phyloP scores from a whole-genome alignment of 2,797 vertebrate genomes.

The Propithecus perrieri region DNA sequence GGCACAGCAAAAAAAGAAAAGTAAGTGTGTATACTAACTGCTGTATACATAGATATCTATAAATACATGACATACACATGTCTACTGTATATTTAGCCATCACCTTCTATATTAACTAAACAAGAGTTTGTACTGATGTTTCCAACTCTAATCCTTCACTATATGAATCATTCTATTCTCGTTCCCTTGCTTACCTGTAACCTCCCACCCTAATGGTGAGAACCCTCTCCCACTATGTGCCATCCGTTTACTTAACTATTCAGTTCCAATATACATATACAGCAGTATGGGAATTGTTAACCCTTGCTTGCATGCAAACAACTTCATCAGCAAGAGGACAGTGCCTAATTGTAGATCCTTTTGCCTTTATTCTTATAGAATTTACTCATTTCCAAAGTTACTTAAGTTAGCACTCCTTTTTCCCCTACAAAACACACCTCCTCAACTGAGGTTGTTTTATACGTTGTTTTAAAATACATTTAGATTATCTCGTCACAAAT shows the following conservation, averaged over 20 bases:
- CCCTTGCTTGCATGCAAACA: background rate
- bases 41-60: background rate
- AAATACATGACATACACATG: background rate
- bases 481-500: background rate
- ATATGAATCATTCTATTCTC: background rate
- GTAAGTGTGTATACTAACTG: background rate
- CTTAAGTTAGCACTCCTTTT: background rate
- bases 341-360: background rate
- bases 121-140: background rate
- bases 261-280: too few relatives aligned
- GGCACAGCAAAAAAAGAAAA: background rate
- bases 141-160: background rate
- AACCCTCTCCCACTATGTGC: background rate
- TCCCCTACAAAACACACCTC: too few relatives aligned
- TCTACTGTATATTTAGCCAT: background rate
- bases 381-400: background rate
- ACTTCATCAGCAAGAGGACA: background rate
- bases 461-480: background rate
- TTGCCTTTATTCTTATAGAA: background rate
- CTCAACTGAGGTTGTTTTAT: background rate
- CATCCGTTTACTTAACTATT: background rate
- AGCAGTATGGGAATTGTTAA: background rate
- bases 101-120: background rate
- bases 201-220: background rate
- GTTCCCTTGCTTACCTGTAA: background rate